Evolutionary conservation across 2,113 vertebrate genomes (phyloP).

Genomic region (Brienomyrus brachyistius): DNA sequence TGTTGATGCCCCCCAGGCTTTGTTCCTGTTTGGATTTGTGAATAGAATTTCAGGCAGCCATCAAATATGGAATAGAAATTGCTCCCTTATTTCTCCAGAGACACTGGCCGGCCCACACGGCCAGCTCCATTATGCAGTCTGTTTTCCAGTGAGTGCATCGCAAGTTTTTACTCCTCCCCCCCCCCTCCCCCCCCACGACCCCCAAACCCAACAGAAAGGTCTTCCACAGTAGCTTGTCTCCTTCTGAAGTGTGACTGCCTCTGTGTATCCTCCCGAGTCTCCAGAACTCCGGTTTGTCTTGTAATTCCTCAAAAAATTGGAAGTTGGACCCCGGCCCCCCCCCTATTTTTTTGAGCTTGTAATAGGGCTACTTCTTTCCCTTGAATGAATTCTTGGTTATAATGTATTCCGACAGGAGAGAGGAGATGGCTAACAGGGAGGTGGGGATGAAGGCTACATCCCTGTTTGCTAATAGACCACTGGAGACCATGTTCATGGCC

Average conservation of each 20-base stretch:
- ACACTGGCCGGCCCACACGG: constrained; percentile 79
- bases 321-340: constrained; percentile 46
- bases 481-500: constrained; percentile 60
- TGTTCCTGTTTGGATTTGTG: constrained; percentile 99
- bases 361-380: constrained; percentile 59
- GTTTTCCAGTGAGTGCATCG: constrained; percentile 98
- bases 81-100: constrained; percentile 97
- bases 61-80: constrained; percentile 99
- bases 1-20: constrained; percentile 90
- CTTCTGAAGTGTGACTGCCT: constrained; percentile 75
- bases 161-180: constrained; percentile 71
- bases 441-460: constrained; percentile 59
- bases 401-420: constrained; percentile 66
- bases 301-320: constrained; percentile 70
- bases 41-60: constrained; percentile 93
- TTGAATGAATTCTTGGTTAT: constrained; percentile 56
- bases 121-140: constrained; percentile 97
- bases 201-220: constrained; percentile 63
- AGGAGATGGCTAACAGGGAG: constrained; percentile 55
- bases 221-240: constrained; percentile 69
- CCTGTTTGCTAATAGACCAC: constrained; percentile 76
- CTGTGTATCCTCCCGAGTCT: constrained; percentile 66
- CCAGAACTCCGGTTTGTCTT: constrained; percentile 60
- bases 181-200: constrained; percentile 36
- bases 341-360: constrained; percentile 33